These are phyloP conservation scores for Pinna nobilis DNA, from an alignment of 1,140 invertebrate species.

Conservation along the genomic window DNA sequence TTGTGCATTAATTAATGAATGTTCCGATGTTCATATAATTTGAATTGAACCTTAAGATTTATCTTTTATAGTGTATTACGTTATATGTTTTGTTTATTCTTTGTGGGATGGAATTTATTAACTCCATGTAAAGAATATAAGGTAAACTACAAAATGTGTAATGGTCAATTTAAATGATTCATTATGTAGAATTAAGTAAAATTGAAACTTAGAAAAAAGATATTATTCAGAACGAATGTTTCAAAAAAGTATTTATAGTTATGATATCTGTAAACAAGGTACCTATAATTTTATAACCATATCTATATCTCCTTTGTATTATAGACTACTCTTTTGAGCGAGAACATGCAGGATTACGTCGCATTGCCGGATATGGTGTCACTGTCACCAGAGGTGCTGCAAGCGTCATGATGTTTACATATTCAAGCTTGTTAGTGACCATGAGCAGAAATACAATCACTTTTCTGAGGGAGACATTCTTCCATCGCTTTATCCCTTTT, in stretches of 20 bases:
- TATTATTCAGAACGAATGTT: not conserved
- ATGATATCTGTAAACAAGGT: not conserved
- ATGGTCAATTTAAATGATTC: not conserved
- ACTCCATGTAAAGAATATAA: too few species aligned
- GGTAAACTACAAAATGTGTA: too few species aligned
- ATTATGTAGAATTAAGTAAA: not conserved
- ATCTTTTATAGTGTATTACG: too few species aligned
- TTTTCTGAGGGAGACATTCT: constrained; percentile 95
- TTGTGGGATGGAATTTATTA: too few species aligned
- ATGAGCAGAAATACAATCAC: constrained; percentile 98
- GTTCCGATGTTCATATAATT: too few species aligned
- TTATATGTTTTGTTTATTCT: too few species aligned
- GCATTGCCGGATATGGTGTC: constrained; percentile 98
- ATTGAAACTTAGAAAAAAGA: not conserved
- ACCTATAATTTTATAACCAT: not conserved
- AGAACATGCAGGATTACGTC: constrained; percentile 96
- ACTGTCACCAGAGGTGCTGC: constrained; percentile 98
- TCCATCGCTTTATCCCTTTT: constrained; percentile 98
- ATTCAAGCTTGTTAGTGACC: constrained; percentile 93
- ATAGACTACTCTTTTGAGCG: constrained; percentile 73
- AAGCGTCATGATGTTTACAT: constrained; percentile 96
- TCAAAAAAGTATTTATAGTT: not conserved
- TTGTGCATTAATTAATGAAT: too few species aligned
- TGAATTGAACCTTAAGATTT: too few species aligned
- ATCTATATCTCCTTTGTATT: constrained; percentile 1